Evolutionary conservation across 2,888 invertebrate species (phyloP), one percentile per base, ranked within the genome.

Genomic region (Lasioglossum morio): DNA sequence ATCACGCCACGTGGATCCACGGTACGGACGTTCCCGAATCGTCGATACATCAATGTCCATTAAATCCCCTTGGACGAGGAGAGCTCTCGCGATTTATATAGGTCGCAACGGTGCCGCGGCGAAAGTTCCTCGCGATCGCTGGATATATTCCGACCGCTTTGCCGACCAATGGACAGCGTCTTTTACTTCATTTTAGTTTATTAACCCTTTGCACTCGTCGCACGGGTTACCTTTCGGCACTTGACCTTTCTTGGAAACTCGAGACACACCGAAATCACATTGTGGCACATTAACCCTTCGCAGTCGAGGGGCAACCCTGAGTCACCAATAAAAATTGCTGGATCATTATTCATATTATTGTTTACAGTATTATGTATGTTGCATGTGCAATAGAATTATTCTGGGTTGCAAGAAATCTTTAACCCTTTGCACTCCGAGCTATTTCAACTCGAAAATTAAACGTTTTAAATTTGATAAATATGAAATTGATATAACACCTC

Each of bases 1-100:
- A 93, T 93, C 92, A 93, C 92, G 90, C 91, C 91, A 87, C 85
- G 89, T 87, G 92, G 89, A 91, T 87, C 89, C 87, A 53, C 87
- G 90, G 82, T 72, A 37, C 79, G 53, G 66, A 34, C 74, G 83
- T 86, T 72, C 77, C 72, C 66, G 84, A 84, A 87, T 92, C 91
- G 90, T 88, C 93, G 92, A 94, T 94, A 93, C 92, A 94, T 94
- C 94, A 94, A 94, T 89, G 93, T 93, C 93, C 92, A 93, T 94
- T 94, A 94, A 92, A 91, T 89, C 90, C 87, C 83, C 87, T 80
- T 82, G 74, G 84, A 90, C 74, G 77, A 78, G 82, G 79, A 72
- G 82, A 63, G 30, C 53, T 53, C 69, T 76, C 81, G 79, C 86
- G 83, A 89, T 91, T 88, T 89, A 91, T 89, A 83, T 87, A 84